These are phyloP conservation scores for Porites lutea DNA, from an alignment of 64 coral and sea anemone species.

Conservation along the genomic window DNA sequence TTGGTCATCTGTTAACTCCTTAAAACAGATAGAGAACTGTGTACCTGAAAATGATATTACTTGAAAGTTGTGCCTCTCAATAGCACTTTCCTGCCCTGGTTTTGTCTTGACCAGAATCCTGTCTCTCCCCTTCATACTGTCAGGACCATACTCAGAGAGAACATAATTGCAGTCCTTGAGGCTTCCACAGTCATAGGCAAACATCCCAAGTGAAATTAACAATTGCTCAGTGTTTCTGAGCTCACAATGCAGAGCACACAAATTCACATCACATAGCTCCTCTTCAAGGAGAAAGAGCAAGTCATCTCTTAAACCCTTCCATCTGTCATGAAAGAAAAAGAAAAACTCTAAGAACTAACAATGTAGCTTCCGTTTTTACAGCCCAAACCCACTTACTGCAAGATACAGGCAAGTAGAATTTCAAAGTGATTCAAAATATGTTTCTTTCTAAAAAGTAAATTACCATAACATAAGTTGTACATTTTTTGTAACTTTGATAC, in stretches of 20 bases:
- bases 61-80: constrained; percentile 32
- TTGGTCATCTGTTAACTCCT: no score
- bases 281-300: constrained; percentile 56
- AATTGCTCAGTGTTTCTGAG: constrained; percentile 52
- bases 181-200: constrained; percentile 27
- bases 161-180: constrained; percentile 38
- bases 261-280: constrained; percentile 39
- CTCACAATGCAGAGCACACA: constrained; percentile 58
- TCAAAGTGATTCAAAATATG: no score
- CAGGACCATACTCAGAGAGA: constrained; percentile 37
- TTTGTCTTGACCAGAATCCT: constrained; percentile 16
- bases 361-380: no score
- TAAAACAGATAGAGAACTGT: neutral
- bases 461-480: no score
- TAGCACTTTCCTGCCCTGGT: constrained; percentile 28
- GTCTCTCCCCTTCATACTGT: constrained; percentile 37
- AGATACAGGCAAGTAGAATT: no score
- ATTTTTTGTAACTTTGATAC: no score
- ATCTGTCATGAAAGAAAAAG: constrained; percentile 3
- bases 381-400: no score
- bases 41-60: constrained; percentile 38
- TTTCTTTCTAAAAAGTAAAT: no score
- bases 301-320: constrained; percentile 53
- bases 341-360: neutral
- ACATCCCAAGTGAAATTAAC: constrained; percentile 27